A percentile compares a stretch with the other conserved stretches of the same genome.
Conservation (phyloP, 2,797 vertebrate genomes). For the Syncerus caffer region DNA sequence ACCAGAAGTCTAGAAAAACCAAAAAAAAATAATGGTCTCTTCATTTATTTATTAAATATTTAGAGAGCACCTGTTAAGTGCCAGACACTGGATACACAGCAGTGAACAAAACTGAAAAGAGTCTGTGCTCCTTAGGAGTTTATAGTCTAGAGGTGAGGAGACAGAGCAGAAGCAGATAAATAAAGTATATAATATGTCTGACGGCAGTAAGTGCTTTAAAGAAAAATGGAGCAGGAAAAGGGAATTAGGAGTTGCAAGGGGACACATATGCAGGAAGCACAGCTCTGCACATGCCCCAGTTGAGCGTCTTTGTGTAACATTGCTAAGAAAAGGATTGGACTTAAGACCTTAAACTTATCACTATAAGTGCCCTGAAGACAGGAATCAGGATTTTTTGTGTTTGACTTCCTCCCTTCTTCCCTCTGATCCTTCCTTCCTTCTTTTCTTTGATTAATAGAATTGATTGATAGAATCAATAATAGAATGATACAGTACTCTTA, state of each 20-base stretch:
- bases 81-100: neutral
- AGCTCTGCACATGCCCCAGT: neutral
- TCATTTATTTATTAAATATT: neutral
- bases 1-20: neutral
- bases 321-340: neutral
- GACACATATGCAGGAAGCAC: rapidly evolving
- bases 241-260: neutral
- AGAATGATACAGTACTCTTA: neutral
- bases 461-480: neutral
- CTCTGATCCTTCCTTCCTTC: neutral
- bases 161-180: neutral
- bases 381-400: neutral
- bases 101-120: neutral
- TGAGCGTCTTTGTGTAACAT: neutral
- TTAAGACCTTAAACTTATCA: neutral
- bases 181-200: neutral
- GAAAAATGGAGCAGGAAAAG: neutral
- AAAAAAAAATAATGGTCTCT: neutral
- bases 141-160: neutral
- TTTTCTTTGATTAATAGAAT: neutral
- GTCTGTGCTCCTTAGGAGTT: neutral
- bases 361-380: neutral
- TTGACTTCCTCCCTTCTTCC: neutral
- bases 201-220: neutral
- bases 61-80: neutral